Evolutionary conservation across 2,888 invertebrate genomes (phyloP), one percentile per base, ranked within the genome.

Genomic region (Drosophila lacicola): DNA sequence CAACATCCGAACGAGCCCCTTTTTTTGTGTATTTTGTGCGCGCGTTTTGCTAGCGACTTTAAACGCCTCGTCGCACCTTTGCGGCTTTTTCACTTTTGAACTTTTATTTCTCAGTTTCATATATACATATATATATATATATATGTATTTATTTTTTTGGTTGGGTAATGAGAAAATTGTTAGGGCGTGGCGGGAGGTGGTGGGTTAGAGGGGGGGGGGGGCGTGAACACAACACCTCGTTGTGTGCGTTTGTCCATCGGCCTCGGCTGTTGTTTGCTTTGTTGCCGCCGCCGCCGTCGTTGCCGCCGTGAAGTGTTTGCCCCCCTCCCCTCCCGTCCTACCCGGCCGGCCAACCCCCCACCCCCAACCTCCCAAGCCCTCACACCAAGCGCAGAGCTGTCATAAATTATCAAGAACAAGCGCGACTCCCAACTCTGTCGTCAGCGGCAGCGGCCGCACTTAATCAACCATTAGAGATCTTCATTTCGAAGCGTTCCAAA

Each of bases 401-500:
- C 84, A 87, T 84, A 84, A 84, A 84, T 84, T 81, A 84, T 87
- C 82, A 74, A 57, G 64, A 66, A 66, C 80, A 64, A 82, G 63
- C 55, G 51, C 68, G 37, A 74, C 71, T 62, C 55, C 51, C 62
- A 53, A 53, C 56, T 62, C 49, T 45, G 44, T 21, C n/a, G 50
- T 56, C 36, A 9, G 11, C 45, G 37, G 29, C 68, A 25, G 25
- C 25, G 34, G 39, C 54, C 71, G 61, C 83, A 63, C 60, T 80
- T 84, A 89, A 85, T 85, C 84, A 88, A 69, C 70, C 69, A 79
- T 88, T 85, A 72, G 73, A 85, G 82, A 89, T 85, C 89, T 88
- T 89, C 70, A 84, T 81, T 75, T 68, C 33, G 57, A 51, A 41
- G 53, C 61, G 67, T 61, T 65, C 70, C 80, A 71, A 34, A 71